phyloP scores from a whole-genome alignment of 2,888 invertebrate genomes.

The Diadromus collaris region DNA sequence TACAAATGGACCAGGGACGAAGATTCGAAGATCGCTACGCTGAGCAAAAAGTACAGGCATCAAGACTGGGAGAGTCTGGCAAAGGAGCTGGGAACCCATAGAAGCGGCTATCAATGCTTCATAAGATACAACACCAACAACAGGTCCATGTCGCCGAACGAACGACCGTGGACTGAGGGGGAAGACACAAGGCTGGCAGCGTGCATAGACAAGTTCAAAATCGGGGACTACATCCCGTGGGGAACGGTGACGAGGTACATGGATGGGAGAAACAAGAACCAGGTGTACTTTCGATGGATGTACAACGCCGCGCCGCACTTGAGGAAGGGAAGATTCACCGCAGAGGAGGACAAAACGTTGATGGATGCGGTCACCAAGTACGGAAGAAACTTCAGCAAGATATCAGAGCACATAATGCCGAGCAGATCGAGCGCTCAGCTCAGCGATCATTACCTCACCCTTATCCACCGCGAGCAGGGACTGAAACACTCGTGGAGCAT shows the following conservation, averaged over 20 bases:
- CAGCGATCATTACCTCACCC: slow-evolving; percentile 82
- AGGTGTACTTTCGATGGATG: slow-evolving; percentile 83
- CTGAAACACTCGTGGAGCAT: slow-evolving; percentile 83
- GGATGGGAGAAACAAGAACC: slow-evolving; percentile 84
- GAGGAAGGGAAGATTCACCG: slow-evolving; percentile 84
- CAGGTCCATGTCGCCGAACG: slow-evolving; percentile 54
- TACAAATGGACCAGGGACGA: slow-evolving; percentile 82
- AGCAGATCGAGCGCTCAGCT: slow-evolving; percentile 84
- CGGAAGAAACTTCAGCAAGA: slow-evolving; percentile 83
- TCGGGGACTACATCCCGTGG: slow-evolving; percentile 89
- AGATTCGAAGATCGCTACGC: slow-evolving; percentile 78
- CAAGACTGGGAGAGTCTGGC: slow-evolving; percentile 88
- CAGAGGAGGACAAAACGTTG: slow-evolving; percentile 85
- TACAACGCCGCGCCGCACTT: slow-evolving; percentile 80
- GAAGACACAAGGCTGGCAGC: slow-evolving; percentile 86
- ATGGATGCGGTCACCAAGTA: slow-evolving; percentile 84
- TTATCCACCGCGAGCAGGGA: slow-evolving; percentile 77
- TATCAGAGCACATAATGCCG: slow-evolving; percentile 83
- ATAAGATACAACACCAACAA: slow-evolving; percentile 83
- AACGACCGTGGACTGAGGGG: slow-evolving; percentile 83
- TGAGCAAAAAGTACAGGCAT: slow-evolving; percentile 79
- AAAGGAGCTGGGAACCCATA: slow-evolving; percentile 81
- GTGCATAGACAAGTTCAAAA: slow-evolving; percentile 84
- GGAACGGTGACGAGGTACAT: slow-evolving; percentile 85
- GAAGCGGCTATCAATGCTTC: slow-evolving; percentile 87